Evolutionary conservation across 2,888 invertebrate genomes (phyloP).

Genomic region (Buathra laborator): DNA sequence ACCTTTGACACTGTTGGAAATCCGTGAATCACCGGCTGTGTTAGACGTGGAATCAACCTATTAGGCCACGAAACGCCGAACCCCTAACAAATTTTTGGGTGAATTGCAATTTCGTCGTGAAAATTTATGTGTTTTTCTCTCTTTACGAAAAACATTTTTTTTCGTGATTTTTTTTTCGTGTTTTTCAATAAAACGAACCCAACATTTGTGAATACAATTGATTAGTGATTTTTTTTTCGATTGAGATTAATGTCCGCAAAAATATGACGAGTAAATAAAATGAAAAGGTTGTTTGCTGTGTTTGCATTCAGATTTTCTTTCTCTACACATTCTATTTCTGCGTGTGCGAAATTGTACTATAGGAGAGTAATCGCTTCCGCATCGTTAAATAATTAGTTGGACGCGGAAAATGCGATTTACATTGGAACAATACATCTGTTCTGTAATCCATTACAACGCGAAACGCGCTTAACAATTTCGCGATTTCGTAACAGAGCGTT

Average conservation of each 20-base stretch:
- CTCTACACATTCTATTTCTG: not conserved
- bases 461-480: not conserved
- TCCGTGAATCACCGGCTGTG: not conserved
- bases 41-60: not conserved
- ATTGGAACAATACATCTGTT: not conserved
- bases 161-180: too few relatives aligned
- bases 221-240: too few relatives aligned
- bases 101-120: too few relatives aligned
- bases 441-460: not conserved
- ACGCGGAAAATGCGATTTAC: not conserved
- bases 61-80: not conserved
- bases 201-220: too few relatives aligned
- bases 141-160: too few relatives aligned
- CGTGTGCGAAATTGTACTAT: not conserved
- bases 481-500: not conserved
- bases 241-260: too few relatives aligned
- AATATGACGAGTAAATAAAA: too few relatives aligned
- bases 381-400: not conserved
- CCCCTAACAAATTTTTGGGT: not conserved
- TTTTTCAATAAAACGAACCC: too few relatives aligned
- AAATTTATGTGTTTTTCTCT: too few relatives aligned
- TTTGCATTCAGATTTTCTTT: not conserved
- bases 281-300: too few relatives aligned
- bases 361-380: not conserved
- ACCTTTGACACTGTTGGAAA: constrained; percentile 11